A percentile compares a stretch with the other conserved stretches of the same genome.
phyloP scores from a whole-genome alignment of 2,797 vertebrate species.

The Hypotaenidia philippensis region DNA sequence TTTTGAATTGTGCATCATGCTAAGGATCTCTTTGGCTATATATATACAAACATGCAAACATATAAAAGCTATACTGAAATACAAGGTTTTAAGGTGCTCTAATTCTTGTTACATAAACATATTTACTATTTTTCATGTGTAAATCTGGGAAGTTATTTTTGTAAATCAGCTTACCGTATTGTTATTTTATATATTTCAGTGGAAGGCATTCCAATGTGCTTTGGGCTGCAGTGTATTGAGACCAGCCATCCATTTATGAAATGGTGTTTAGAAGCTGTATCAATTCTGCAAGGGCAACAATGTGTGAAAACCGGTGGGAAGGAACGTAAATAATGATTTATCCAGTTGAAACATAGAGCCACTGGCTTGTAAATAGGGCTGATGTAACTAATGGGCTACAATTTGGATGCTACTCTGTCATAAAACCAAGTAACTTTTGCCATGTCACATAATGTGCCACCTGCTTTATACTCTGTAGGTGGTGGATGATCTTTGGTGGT shows the following conservation, averaged over 20 bases:
- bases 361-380: constrained; percentile 27
- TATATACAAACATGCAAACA: background rate
- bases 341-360: background rate
- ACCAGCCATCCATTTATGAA: constrained; percentile 30
- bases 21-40: background rate
- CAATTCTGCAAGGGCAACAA: constrained; percentile 43
- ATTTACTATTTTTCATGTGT: background rate
- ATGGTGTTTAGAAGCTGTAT: constrained; percentile 10
- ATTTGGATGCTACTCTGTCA: constrained; percentile 7
- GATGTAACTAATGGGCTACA: background rate
- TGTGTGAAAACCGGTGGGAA: constrained; percentile 48
- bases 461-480: background rate
- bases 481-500: background rate
- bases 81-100: background rate
- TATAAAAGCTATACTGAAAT: background rate
- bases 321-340: constrained; percentile 35
- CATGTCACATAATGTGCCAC: background rate
- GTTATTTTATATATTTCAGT: background rate
- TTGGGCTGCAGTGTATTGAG: background rate
- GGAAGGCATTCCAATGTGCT: background rate
- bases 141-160: background rate
- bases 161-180: background rate
- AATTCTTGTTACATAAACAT: background rate
- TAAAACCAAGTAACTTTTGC: background rate
- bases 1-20: background rate